A percentile compares a stretch with the other conserved stretches of the same genome.
These are phyloP conservation scores for Drosophila chauvacae DNA, from an alignment of 1,140 invertebrate genomes.

Conservation along the genomic window DNA sequence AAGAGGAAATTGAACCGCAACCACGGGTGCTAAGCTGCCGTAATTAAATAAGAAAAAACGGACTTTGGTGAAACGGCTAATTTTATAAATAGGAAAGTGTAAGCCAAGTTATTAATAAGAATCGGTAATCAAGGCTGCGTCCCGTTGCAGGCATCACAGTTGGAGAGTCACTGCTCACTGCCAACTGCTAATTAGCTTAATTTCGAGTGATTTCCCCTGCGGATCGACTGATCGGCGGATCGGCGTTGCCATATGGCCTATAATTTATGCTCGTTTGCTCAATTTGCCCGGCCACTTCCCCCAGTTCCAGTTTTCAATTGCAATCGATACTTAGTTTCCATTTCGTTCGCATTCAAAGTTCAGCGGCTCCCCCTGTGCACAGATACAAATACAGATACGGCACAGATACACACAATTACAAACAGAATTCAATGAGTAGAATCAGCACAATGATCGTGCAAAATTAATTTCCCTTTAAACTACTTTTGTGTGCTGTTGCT, in stretches of 20 bases:
- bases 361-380: slow-evolving; percentile 28
- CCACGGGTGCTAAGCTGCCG: slow-evolving; percentile 7
- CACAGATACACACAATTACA: slow-evolving; percentile 27
- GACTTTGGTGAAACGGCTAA: background rate
- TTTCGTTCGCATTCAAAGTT: slow-evolving; percentile 65
- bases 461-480: slow-evolving; percentile 63
- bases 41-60: background rate
- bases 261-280: slow-evolving; percentile 56
- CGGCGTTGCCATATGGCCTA: slow-evolving; percentile 47
- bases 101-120: background rate
- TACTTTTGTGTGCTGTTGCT: slow-evolving; percentile 44
- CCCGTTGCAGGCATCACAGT: slow-evolving; percentile 1
- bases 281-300: slow-evolving; percentile 48
- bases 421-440: slow-evolving; percentile 61
- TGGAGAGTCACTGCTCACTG: slow-evolving; percentile 10
- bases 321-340: slow-evolving; percentile 72
- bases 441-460: slow-evolving; percentile 74
- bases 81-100: slow-evolving; percentile 1
- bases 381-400: slow-evolving; percentile 9
- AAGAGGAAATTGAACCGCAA: background rate
- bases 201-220: slow-evolving; percentile 60
- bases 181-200: slow-evolving; percentile 65
- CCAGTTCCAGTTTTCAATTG: slow-evolving; percentile 52
- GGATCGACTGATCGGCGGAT: slow-evolving; percentile 18
- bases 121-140: slow-evolving; percentile 2